phyloP scores from a whole-genome alignment of 2,113 vertebrate genomes.

The Nipponia nippon region DNA sequence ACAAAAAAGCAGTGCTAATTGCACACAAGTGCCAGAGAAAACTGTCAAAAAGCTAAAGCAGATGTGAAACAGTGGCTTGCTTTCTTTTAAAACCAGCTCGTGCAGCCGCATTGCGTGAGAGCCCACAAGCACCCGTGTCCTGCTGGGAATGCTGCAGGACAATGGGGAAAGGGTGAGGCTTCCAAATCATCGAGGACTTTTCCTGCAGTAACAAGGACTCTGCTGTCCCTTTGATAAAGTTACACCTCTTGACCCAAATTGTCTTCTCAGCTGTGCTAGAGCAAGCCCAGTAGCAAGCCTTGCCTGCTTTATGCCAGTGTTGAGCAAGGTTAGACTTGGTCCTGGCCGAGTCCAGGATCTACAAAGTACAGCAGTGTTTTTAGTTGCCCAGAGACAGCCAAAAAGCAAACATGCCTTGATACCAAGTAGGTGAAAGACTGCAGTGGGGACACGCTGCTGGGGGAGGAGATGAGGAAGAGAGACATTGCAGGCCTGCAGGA shows the following conservation, averaged over 20 bases:
- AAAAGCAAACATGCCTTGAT: neutral
- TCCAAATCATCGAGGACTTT: neutral
- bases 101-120: neutral
- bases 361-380: neutral
- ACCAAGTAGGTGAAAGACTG: neutral
- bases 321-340: neutral
- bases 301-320: neutral
- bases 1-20: neutral
- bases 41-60: slow-evolving; percentile 9
- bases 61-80: neutral
- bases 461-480: neutral
- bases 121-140: fast-evolving
- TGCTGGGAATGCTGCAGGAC: neutral
- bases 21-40: neutral
- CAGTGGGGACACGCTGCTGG: neutral
- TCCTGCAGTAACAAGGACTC: neutral
- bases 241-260: neutral
- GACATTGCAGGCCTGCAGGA: neutral
- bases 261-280: neutral
- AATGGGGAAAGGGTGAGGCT: neutral
- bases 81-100: neutral
- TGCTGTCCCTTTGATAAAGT: neutral
- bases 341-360: neutral
- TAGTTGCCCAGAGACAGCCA: neutral
- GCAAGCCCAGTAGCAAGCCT: neutral